Evolutionary conservation across 23 tunicate species (phyloP), one percentile per base, ranked within the genome.

Genomic region (Ciona savignyi): DNA sequence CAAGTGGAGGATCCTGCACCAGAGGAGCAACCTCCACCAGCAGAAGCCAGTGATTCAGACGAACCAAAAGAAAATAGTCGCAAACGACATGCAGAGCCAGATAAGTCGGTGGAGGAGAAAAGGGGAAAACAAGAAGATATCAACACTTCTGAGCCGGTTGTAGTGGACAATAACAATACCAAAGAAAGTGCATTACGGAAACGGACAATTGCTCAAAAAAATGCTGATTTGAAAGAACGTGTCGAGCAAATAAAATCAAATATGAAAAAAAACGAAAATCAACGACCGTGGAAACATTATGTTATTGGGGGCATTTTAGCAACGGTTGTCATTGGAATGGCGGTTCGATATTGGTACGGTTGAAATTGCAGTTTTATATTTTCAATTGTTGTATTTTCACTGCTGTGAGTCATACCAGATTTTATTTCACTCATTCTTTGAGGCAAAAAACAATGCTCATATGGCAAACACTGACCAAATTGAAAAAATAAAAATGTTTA

Each of bases 251-350:
- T 83, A 25, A 76, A 76, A 62, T 42, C 66, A 23, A 83, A 75
- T 33, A 83, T 83, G 88, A 67, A 76, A 61, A 19, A 23, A 29
- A 69, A 62, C 31, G 70, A 76, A 2, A 76, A 76, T 29, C 33
- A 23, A 29, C 26, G 62, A 6, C 24, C 81, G 22, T 83, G 88
- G 88, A 60, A 30, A 68, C 77, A 66, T 1, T 83, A 83, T 60
- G 27, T 83, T 69, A 60, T 83, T 25, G 81, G 81, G 25, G 88
- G 88, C 1, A 29, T 73, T 22, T 60, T 83, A 24, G 70, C 78
- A 63, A 33, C 62, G 28, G 70, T 83, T 25, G 64, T 78, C 15
- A 77, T 75, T 6, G 75, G 81, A 27, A 33, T 73, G 28, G 88
- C 81, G 21, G 81, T 73, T 25, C 62, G 62, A 27, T 83, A 83